phyloP scores from a whole-genome alignment of 2,113 vertebrate genomes.

The Colossoma macropomum region DNA sequence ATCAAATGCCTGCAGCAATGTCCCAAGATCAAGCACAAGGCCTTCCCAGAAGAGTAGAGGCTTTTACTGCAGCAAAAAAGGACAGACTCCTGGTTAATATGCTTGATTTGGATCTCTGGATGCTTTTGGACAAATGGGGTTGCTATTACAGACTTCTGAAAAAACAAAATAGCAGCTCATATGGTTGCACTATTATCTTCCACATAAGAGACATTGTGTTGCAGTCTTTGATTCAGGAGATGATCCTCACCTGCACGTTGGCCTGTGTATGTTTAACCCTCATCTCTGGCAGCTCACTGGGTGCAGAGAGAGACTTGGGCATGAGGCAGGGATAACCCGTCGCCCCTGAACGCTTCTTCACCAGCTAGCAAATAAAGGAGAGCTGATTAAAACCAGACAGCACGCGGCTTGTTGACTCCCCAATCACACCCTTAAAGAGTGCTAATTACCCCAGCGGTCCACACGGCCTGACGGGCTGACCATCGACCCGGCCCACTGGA shows the following conservation, averaged over 20 bases:
- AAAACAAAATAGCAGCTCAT: too few species aligned
- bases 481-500: constrained; percentile 32
- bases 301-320: constrained; percentile 50
- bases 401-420: constrained; percentile 36
- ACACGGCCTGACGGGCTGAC: constrained; percentile 23
- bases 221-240: neutral
- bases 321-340: constrained; percentile 52
- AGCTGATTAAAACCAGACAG: constrained; percentile 59
- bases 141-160: neutral
- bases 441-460: constrained; percentile 55
- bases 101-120: neutral
- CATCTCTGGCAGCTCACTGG: constrained; percentile 32
- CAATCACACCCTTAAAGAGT: constrained; percentile 54
- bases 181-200: neutral
- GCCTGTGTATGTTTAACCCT: constrained; percentile 46
- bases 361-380: constrained; percentile 54
- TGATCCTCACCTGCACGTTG: constrained; percentile 48
- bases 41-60: neutral
- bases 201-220: neutral
- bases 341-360: constrained; percentile 54
- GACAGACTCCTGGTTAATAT: neutral
- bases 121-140: neutral
- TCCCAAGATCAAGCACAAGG: neutral
- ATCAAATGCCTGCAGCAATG: too few species aligned
- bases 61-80: neutral